phyloP scores from a whole-genome alignment of 2,113 vertebrate species.

The Ctenomys sociabilis region DNA sequence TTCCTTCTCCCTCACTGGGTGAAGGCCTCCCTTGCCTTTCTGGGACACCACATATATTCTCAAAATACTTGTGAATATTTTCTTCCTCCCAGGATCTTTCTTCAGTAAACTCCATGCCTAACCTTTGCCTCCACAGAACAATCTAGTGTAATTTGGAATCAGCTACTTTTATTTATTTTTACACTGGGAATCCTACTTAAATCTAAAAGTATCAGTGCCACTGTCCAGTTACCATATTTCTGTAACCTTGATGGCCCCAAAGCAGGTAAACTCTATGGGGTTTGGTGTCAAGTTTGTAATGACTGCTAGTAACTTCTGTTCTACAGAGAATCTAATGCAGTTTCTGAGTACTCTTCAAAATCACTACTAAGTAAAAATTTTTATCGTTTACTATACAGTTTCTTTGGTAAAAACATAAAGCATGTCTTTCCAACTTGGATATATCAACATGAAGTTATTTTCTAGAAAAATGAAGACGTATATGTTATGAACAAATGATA shows the following conservation, averaged over 20 bases:
- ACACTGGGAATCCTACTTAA: neutral
- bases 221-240: neutral
- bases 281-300: neutral
- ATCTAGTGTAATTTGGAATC: neutral
- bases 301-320: neutral
- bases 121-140: neutral
- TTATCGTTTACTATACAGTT: neutral
- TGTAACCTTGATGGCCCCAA: neutral
- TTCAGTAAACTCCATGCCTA: neutral
- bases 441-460: neutral
- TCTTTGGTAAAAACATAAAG: neutral
- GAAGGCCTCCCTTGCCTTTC: neutral
- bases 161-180: neutral
- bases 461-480: neutral
- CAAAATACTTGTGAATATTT: neutral
- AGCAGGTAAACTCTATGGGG: neutral
- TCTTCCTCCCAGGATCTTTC: neutral
- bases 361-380: neutral
- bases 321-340: neutral
- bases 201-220: neutral
- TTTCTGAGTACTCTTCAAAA: neutral
- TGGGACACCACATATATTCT: neutral
- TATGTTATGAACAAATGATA: neutral
- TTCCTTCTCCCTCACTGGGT: neutral
- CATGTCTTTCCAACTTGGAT: neutral